phyloP scores from a whole-genome alignment of 2,888 invertebrate species.

The Yponomeuta evonymella region DNA sequence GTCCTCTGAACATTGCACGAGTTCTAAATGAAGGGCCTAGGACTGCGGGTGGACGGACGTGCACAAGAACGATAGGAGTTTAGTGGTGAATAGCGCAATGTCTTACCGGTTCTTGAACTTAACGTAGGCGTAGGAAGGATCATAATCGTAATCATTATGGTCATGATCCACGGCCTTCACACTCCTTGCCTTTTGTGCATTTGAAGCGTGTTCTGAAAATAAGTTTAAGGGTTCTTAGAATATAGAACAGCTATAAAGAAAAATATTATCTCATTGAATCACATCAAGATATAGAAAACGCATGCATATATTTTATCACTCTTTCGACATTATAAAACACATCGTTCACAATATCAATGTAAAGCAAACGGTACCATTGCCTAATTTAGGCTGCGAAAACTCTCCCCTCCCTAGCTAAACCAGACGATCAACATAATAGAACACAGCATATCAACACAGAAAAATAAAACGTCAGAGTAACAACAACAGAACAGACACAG shows the following conservation, averaged over 20 bases:
- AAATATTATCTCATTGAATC: neutral
- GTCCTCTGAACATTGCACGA: neutral
- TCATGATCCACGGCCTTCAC: slow-evolving; percentile 41
- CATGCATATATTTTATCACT: slow-evolving; percentile 16
- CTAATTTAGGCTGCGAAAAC: neutral
- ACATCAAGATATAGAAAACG: slow-evolving; percentile 18
- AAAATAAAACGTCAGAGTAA: slow-evolving; percentile 1
- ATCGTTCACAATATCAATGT: neutral
- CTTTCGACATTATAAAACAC: neutral
- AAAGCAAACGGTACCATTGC: neutral
- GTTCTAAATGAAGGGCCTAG: neutral
- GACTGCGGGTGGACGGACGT: neutral
- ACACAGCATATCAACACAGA: neutral
- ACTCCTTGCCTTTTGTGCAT: slow-evolving; percentile 37
- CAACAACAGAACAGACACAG: neutral
- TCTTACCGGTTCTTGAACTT: slow-evolving; percentile 83
- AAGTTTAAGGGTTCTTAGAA: slow-evolving; percentile 3
- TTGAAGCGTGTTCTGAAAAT: slow-evolving; percentile 42
- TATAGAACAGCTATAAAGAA: neutral
- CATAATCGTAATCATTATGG: slow-evolving; percentile 79
- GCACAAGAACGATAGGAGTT: neutral
- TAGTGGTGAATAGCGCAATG: neutral
- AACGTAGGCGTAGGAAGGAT: slow-evolving; percentile 87
- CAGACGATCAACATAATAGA: neutral
- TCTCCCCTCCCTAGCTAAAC: neutral